Evolutionary conservation across 2,888 invertebrate species (phyloP), one percentile per base, ranked within the genome.

Genomic region (Sepiola atlantica): DNA sequence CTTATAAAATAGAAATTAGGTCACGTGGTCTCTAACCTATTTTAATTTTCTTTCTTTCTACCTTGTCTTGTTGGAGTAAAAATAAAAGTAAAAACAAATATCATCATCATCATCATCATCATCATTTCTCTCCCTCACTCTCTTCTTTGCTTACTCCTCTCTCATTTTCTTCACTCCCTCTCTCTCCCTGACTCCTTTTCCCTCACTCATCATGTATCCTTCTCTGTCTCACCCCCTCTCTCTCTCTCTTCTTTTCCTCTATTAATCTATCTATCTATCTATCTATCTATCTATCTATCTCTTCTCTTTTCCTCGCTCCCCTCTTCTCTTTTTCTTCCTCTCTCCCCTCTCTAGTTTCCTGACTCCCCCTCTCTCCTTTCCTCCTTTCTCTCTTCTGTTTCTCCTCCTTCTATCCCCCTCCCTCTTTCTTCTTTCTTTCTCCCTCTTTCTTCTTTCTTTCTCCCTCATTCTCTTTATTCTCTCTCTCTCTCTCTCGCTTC

Each of bases 341-440:
- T n/a, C n/a, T n/a, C n/a, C n/a, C n/a, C n/a, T n/a, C n/a, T 61
- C 61, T 6, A 28, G 8, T 3, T 28, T 61, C 28, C 28, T 61
- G 1, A 10, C 16, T 14, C 8, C 3, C 14, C 10, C 14, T 10
- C 12, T 10, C 8, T 0, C 28, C 28, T 77, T 10, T n/a, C n/a
- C 0, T 10, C 2, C 14, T 28, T 28, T 10, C 10, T 0, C 18
- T 18, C n/a, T 14, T 8, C n/a, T n/a, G 2, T 16, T 1, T 28
- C 12, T n/a, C n/a, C n/a, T n/a, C 18, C 18, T 14, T 1, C 12
- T 14, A 0, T 77, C n/a, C 10, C n/a, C 2, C 28, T 0, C 1
- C 10, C 12, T 1, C 10, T n/a, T 14, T 28, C 14, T 1, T 12
- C 14, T n/a, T 0, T 77, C n/a, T 77, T 0, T 28, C 77, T 8